phyloP scores from a whole-genome alignment of 2,888 invertebrate genomes.

The Sinohyriopsis cumingii region DNA sequence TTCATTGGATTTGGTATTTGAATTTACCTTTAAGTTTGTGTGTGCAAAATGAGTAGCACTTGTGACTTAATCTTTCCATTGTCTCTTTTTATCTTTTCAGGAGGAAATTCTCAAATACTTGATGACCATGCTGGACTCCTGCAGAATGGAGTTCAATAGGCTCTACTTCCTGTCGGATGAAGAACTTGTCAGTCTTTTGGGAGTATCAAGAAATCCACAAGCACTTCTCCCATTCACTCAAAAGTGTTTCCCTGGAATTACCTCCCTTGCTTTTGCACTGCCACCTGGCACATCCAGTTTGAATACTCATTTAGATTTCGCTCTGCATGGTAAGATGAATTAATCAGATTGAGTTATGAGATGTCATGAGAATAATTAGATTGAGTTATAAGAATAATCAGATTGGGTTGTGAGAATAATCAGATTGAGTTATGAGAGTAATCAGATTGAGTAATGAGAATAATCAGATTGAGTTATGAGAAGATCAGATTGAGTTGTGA shows the following conservation, averaged over 20 bases:
- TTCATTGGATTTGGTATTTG: no score
- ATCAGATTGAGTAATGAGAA: no score
- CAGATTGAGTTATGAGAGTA: no score
- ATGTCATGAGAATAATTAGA: not conserved
- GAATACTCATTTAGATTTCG: conserved; percentile 64
- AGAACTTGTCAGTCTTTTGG: conserved; percentile 65
- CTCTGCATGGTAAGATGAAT: conserved; percentile 60
- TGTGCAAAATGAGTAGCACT: no score
- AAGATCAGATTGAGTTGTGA: no score
- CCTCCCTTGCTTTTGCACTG: conserved; percentile 58
- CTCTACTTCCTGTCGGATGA: conserved; percentile 68
- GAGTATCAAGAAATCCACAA: conserved; percentile 65
- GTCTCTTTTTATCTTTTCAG: conserved; percentile 31
- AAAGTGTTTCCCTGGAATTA: conserved; percentile 67
- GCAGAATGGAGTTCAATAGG: conserved; percentile 63
- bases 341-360: not conserved
- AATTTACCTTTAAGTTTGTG: no score
- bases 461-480: no score
- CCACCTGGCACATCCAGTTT: conserved; percentile 60
- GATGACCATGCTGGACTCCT: conserved; percentile 51
- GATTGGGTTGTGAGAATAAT: no score
- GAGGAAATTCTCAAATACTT: conserved; percentile 66
- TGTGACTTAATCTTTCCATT: no score
- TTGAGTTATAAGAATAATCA: not conserved
- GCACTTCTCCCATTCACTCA: conserved; percentile 61